Percentiles rank a stretch among this genome's conserved stretches.
phyloP scores from a whole-genome alignment of 2,797 vertebrate genomes.

The Clarias platycephalus region DNA sequence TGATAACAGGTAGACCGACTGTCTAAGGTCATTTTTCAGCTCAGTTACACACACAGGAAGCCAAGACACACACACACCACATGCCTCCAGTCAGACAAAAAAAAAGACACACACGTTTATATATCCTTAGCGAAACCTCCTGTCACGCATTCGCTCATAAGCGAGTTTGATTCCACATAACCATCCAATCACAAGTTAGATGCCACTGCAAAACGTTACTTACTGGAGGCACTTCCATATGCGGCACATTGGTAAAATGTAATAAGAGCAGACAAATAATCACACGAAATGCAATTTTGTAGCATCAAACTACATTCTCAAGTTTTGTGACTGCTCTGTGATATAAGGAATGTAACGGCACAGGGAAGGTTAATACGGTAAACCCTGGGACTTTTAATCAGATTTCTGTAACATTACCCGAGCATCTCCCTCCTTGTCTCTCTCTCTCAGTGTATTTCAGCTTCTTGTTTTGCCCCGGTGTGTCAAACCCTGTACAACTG shows the following conservation, averaged over 20 bases:
- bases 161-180: slow-evolving; percentile 6
- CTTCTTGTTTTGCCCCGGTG: background rate
- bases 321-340: background rate
- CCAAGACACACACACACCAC: slow-evolving; percentile 65
- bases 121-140: slow-evolving; percentile 26
- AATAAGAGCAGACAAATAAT: background rate
- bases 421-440: background rate
- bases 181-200: background rate
- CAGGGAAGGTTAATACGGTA: background rate
- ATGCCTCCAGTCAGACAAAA: slow-evolving; percentile 44
- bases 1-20: slow-evolving; percentile 77
- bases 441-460: background rate
- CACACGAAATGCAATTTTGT: background rate
- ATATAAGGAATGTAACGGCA: background rate
- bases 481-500: no score
- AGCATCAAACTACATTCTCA: background rate
- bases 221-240: background rate
- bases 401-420: background rate
- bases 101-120: slow-evolving; percentile 38
- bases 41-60: slow-evolving; percentile 62
- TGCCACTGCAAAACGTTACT: background rate
- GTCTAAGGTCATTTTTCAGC: slow-evolving; percentile 71
- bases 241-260: background rate
- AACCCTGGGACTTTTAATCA: background rate
- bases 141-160: slow-evolving; percentile 16